Conservation (phyloP, 2,797 vertebrate genomes). For the Enteromius trimaculatus region DNA sequence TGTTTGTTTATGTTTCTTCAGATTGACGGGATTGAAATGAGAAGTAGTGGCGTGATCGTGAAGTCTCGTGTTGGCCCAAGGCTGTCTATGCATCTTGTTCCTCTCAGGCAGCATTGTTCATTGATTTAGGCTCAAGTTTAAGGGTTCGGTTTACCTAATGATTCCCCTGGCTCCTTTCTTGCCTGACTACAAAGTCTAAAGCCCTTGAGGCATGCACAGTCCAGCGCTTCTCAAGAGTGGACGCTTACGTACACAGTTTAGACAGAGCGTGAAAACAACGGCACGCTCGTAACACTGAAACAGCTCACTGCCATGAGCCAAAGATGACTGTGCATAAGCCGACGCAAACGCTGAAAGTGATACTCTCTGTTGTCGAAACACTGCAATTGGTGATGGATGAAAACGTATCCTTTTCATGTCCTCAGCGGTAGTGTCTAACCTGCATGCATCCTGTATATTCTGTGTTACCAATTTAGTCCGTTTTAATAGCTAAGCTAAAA, state of each 20-base stretch:
- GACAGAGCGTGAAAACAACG: conserved; percentile 26
- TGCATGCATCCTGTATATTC: conserved; percentile 21
- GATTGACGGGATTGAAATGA: conserved; percentile 70
- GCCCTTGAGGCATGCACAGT: conserved; percentile 69
- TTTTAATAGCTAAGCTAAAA: neutral
- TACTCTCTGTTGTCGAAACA: conserved; percentile 30
- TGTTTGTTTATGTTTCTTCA: conserved; percentile 63
- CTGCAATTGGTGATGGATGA: conserved; percentile 6
- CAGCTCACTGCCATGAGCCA: neutral
- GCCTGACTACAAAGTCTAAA: conserved; percentile 76
- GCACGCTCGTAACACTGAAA: conserved; percentile 20
- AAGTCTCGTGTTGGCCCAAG: conserved; percentile 63
- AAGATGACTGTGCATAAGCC: conserved; percentile 31
- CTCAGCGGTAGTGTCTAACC: neutral
- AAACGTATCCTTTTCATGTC: conserved; percentile 11
- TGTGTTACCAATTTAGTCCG: neutral
- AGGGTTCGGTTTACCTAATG: conserved; percentile 78
- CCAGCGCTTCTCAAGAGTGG: conserved; percentile 56
- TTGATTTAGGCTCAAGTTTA: conserved; percentile 77
- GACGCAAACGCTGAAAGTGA: conserved; percentile 12
- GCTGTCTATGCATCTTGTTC: conserved; percentile 52
- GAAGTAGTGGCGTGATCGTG: conserved; percentile 73
- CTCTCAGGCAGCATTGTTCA: conserved; percentile 74
- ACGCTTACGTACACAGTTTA: conserved; percentile 54
- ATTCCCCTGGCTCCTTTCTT: conserved; percentile 77